Percentiles rank a stretch among this genome's conserved stretches.
Evolutionary conservation across 2,113 vertebrate species (phyloP).

Genomic region (Eurystomus gularis): DNA sequence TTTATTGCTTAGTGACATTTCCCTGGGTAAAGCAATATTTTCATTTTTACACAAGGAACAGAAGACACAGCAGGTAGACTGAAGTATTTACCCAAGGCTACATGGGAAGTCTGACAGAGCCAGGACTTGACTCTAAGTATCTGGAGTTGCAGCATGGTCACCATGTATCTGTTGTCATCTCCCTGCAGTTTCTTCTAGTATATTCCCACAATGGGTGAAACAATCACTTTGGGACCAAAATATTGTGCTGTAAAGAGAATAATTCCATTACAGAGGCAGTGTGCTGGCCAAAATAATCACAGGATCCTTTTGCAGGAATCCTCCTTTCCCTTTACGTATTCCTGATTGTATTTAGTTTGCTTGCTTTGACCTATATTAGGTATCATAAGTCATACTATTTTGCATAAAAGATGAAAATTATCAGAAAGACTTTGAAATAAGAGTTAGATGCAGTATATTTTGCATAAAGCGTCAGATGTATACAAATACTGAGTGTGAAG

Average conservation of each 20-base stretch:
- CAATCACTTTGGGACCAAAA: not conserved
- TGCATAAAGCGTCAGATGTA: not conserved
- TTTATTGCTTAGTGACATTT: slow-evolving; percentile 4
- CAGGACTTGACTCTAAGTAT: not conserved
- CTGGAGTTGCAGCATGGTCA: not conserved
- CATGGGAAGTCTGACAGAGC: not conserved
- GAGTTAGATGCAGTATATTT: not conserved
- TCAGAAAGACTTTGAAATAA: not conserved
- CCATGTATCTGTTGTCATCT: not conserved
- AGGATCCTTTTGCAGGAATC: not conserved
- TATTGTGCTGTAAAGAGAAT: not conserved
- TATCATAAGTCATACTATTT: not conserved
- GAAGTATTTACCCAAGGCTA: not conserved
- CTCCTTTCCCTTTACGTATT: not conserved
- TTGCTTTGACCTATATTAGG: not conserved
- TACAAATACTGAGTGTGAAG: not conserved
- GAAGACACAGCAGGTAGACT: not conserved
- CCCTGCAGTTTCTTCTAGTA: not conserved
- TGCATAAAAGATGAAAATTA: not conserved
- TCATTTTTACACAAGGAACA: not conserved
- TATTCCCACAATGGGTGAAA: not conserved
- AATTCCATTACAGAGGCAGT: not conserved
- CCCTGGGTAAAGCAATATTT: not conserved
- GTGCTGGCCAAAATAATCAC: not conserved
- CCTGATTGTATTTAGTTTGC: not conserved